Evolutionary conservation across 2,113 vertebrate genomes (phyloP).

Genomic region (Apodemus sylvaticus): DNA sequence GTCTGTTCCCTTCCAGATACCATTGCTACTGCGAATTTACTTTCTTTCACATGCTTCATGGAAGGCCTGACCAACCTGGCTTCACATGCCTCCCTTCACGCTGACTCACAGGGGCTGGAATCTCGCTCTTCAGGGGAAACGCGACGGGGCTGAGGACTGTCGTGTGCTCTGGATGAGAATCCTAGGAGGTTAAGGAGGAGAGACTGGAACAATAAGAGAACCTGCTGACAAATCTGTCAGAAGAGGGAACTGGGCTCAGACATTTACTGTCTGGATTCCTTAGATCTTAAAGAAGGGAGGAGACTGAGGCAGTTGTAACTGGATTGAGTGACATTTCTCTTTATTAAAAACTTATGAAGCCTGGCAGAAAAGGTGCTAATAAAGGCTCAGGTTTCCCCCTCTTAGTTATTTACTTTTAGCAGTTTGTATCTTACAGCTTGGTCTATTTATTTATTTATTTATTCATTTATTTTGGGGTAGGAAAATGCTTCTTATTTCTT

Average conservation of each 20-base stretch:
- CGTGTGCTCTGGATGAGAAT: neutral
- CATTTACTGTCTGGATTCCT: neutral
- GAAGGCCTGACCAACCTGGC: neutral
- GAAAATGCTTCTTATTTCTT: neutral
- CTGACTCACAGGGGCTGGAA: neutral
- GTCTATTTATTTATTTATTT: too few relatives aligned
- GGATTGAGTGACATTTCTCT: conserved; percentile 57
- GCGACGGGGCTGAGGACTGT: neutral
- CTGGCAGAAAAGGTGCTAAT: neutral
- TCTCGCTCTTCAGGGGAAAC: neutral
- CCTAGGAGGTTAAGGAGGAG: neutral
- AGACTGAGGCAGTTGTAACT: neutral
- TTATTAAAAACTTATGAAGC: conserved; percentile 55
- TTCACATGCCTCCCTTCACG: neutral
- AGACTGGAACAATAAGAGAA: neutral
- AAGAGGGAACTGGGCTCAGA: neutral
- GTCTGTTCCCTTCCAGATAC: neutral
- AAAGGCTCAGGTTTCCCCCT: neutral
- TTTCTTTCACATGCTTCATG: neutral
- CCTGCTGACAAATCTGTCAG: neutral
- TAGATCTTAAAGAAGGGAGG: neutral
- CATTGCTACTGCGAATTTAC: neutral
- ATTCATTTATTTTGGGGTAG: neutral
- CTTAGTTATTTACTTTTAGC: neutral
- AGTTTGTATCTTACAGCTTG: neutral